These are phyloP conservation scores for Xenus cinereus DNA, from an alignment of 2,113 vertebrate species.

Conservation along the genomic window DNA sequence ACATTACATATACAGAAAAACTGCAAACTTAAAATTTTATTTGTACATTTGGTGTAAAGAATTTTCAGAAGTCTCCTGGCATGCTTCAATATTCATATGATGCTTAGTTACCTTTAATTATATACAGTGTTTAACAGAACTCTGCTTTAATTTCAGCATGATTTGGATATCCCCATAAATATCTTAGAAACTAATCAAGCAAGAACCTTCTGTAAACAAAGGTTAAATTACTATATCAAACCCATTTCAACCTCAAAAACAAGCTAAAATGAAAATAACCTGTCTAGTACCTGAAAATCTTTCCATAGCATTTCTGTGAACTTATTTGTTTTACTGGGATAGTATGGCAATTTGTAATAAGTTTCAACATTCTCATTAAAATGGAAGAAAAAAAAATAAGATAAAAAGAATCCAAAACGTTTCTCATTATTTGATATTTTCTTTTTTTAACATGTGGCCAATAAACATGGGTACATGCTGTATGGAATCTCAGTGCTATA, in stretches of 20 bases:
- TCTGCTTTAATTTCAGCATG: neutral
- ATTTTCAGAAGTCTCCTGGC: neutral
- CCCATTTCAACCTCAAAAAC: neutral
- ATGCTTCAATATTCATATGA: neutral
- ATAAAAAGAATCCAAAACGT: neutral
- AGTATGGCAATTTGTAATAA: neutral
- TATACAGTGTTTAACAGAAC: neutral
- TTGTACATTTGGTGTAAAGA: neutral
- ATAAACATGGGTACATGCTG: neutral
- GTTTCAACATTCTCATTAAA: neutral
- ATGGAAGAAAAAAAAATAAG: neutral
- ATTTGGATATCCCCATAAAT: neutral
- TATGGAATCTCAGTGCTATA: neutral
- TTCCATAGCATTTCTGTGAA: neutral
- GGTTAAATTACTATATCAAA: neutral
- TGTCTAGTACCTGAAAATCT: neutral
- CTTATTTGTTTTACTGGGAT: neutral
- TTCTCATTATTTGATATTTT: neutral
- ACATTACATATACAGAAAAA: neutral
- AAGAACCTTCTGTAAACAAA: neutral
- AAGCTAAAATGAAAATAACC: neutral
- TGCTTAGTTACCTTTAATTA: neutral
- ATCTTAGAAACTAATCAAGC: neutral
- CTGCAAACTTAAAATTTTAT: neutral
- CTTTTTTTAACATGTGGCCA: rapidly evolving